Conservation (phyloP, 64 coral and sea anemone genomes). For the Hydrozoanthus tunicans region DNA sequence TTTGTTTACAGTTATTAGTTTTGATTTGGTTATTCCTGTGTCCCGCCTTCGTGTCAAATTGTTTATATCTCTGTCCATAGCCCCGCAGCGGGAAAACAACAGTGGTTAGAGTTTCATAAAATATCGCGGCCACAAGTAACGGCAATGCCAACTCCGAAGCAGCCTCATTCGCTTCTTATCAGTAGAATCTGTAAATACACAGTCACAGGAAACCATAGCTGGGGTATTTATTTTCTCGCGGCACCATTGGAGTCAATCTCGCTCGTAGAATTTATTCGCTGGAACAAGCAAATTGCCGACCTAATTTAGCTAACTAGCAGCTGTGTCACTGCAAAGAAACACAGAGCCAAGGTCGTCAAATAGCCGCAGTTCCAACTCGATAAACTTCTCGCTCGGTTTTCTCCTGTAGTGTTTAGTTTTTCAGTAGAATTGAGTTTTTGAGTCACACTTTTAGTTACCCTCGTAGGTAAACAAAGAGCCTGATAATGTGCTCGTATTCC, state of each 20-base stretch:
- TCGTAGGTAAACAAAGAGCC: slow-evolving; percentile 32
- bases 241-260: neutral
- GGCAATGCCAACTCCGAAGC: neutral
- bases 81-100: neutral
- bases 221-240: neutral
- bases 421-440: slow-evolving; percentile 27
- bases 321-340: slow-evolving; percentile 10
- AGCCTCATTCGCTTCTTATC: slow-evolving; percentile 7
- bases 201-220: slow-evolving; percentile 19
- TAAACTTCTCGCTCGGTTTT: neutral
- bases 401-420: too few species aligned
- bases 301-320: neutral
- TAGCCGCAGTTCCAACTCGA: neutral
- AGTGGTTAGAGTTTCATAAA: neutral
- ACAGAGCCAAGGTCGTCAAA: neutral
- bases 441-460: slow-evolving; percentile 21
- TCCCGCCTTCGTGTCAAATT: slow-evolving; percentile 52
- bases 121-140: neutral
- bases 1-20: slow-evolving; percentile 57
- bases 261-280: neutral
- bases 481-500: slow-evolving; percentile 53
- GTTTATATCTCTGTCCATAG: slow-evolving; percentile 48
- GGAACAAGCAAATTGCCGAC: neutral
- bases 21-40: neutral
- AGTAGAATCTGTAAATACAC: slow-evolving; percentile 47